Evolutionary conservation across 2,113 vertebrate species (phyloP).

Genomic region (Turdus rufiventris): DNA sequence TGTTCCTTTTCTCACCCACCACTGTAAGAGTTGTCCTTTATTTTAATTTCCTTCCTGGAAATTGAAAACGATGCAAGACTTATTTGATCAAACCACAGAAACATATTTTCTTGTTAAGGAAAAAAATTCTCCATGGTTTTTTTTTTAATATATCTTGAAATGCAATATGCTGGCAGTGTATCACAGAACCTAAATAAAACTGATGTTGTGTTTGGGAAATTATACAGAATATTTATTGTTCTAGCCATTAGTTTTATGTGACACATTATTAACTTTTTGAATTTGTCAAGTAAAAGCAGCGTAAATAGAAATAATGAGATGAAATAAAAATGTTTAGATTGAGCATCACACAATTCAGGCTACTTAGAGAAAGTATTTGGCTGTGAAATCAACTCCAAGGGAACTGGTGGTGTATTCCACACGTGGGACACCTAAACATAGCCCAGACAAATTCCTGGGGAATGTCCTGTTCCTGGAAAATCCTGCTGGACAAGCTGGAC

Average conservation of each 20-base stretch:
- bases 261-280: conserved; percentile 17
- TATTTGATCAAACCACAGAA: conserved; percentile 23
- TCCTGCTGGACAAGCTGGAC: background rate
- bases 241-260: conserved; percentile 21
- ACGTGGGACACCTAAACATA: background rate
- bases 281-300: background rate
- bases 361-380: background rate
- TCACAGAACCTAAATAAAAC: background rate
- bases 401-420: background rate
- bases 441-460: background rate
- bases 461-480: background rate
- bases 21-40: background rate
- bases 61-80: conserved; percentile 19
- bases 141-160: background rate
- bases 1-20: background rate
- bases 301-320: background rate
- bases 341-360: background rate
- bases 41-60: conserved; percentile 49
- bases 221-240: conserved; percentile 9
- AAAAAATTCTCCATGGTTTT: background rate
- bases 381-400: background rate
- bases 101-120: conserved; percentile 1
- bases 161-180: background rate
- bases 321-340: background rate
- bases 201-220: background rate